Percentiles rank a stretch among this genome's conserved stretches.
phyloP scores from a whole-genome alignment of 2,888 invertebrate species.

The Ferdinandea cuprea region DNA sequence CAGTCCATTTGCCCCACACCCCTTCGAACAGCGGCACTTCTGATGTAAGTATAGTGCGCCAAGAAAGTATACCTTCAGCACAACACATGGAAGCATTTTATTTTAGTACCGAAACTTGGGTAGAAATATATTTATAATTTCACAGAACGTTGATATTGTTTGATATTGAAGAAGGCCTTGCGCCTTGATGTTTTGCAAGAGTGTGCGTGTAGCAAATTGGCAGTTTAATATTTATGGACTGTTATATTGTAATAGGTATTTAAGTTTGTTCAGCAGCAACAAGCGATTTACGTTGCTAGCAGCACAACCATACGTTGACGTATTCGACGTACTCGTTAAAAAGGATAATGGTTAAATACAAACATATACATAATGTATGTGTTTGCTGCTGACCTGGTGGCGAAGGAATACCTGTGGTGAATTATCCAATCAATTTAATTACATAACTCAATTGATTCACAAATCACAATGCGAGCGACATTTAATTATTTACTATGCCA shows the following conservation, averaged over 20 bases:
- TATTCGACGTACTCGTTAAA: no score
- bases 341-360: no score
- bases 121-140: neutral
- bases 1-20: neutral
- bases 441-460: no score
- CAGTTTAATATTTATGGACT: slow-evolving; percentile 16
- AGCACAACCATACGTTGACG: no score
- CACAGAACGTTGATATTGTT: neutral
- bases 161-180: neutral
- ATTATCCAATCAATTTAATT: no score
- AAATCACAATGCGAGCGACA: no score
- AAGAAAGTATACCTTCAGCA: neutral
- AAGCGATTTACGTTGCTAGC: no score
- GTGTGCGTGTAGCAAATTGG: neutral
- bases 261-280: no score
- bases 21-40: neutral
- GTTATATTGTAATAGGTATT: slow-evolving; percentile 10
- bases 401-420: no score
- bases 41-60: neutral
- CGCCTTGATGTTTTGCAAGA: neutral
- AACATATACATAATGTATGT: no score
- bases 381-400: no score
- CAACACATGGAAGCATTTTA: slow-evolving; percentile 2
- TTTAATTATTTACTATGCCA: no score
- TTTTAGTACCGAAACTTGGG: neutral